phyloP scores from a whole-genome alignment of 2,113 vertebrate species.

The Phylloscopus trochilus region DNA sequence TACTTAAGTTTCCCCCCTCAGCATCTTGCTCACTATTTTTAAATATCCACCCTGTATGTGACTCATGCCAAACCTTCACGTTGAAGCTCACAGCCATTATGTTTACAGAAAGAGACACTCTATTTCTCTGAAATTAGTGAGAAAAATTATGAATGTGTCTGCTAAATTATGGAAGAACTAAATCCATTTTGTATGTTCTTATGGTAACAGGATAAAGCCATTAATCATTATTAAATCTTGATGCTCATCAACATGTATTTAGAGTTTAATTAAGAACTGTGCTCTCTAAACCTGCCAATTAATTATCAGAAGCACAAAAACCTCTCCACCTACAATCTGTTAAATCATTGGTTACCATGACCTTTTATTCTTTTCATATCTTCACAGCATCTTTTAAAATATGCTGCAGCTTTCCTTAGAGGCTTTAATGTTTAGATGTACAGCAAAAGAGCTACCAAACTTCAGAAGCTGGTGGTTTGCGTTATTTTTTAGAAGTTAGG shows the following conservation, averaged over 20 bases:
- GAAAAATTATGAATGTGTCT: background rate
- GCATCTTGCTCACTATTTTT: background rate
- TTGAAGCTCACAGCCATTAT: background rate
- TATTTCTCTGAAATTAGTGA: background rate
- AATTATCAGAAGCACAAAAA: conserved; percentile 65
- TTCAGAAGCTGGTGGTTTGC: conserved; percentile 41
- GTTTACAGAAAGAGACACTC: background rate
- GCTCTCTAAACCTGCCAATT: conserved; percentile 64
- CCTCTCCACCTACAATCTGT: conserved; percentile 39
- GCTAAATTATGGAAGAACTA: background rate
- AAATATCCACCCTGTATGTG: fast-evolving
- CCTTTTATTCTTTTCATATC: conserved; percentile 68
- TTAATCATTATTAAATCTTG: conserved; percentile 45
- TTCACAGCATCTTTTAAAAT: conserved; percentile 68
- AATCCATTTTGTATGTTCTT: background rate
- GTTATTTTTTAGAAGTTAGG: conserved; percentile 43
- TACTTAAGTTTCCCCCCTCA: background rate
- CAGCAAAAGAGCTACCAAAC: conserved; percentile 46
- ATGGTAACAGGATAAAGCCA: background rate
- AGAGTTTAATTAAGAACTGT: conserved; percentile 68
- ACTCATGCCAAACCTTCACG: background rate
- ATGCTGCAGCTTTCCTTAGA: conserved; percentile 50
- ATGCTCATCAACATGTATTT: conserved; percentile 35
- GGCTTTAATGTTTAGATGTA: conserved; percentile 44
- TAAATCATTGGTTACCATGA: conserved; percentile 50